phyloP scores from a whole-genome alignment of 2,797 vertebrate genomes.

The Arrhamphus sclerolepis region DNA sequence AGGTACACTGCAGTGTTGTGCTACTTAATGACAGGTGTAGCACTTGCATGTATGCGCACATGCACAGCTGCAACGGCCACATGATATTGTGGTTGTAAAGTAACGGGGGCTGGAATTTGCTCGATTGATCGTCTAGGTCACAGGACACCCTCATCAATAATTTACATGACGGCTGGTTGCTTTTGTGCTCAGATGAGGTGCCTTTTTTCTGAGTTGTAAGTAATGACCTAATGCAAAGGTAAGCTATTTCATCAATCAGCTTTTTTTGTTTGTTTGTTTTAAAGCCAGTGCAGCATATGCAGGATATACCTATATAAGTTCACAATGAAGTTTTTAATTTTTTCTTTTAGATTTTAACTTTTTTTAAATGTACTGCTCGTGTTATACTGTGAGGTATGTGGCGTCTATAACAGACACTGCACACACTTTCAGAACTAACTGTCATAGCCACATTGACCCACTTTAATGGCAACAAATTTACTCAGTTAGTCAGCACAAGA shows the following conservation, averaged over 20 bases:
- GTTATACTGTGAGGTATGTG: too few relatives aligned
- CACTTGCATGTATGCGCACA: slow-evolving; percentile 15
- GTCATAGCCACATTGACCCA: too few relatives aligned
- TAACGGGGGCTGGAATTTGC: slow-evolving; percentile 65
- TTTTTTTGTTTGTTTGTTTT: neutral
- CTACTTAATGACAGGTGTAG: slow-evolving; percentile 65
- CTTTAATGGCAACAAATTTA: too few relatives aligned
- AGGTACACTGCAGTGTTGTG: slow-evolving; percentile 40
- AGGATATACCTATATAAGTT: too few relatives aligned
- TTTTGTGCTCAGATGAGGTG: slow-evolving; percentile 27
- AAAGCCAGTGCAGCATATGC: too few relatives aligned
- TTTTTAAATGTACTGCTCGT: neutral
- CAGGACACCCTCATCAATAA: slow-evolving; percentile 72
- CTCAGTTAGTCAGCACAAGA: neutral
- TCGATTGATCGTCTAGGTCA: slow-evolving; percentile 71
- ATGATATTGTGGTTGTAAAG: slow-evolving; percentile 56
- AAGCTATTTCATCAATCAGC: neutral
- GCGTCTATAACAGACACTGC: too few relatives aligned
- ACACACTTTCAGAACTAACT: too few relatives aligned
- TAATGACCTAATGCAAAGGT: slow-evolving; percentile 17
- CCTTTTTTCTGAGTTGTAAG: slow-evolving; percentile 13
- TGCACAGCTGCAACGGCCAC: slow-evolving; percentile 38
- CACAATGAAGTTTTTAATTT: too few relatives aligned
- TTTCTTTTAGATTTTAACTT: too few relatives aligned
- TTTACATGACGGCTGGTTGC: slow-evolving; percentile 49